A percentile compares a stretch with the other conserved stretches of the same genome.
Conservation (phyloP, 2,113 vertebrate genomes). For the Empidonax traillii region DNA sequence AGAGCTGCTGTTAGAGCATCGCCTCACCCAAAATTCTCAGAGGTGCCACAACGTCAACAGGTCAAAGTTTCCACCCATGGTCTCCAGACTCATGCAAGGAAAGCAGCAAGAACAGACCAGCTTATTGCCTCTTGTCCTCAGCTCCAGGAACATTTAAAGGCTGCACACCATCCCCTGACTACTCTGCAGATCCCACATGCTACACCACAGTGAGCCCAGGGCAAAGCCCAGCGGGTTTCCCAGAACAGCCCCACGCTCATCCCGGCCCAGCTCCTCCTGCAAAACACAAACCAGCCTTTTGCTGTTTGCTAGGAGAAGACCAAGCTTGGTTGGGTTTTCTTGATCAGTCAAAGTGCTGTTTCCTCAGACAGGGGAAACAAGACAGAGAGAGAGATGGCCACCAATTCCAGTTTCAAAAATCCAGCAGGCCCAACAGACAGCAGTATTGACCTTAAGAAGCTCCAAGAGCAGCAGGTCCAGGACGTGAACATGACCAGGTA, state of each 20-base stretch:
- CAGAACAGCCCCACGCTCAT: background rate
- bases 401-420: background rate
- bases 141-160: background rate
- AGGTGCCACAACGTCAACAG: background rate
- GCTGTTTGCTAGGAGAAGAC: background rate
- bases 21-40: background rate
- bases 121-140: background rate
- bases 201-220: background rate
- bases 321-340: background rate
- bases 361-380: background rate
- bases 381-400: background rate
- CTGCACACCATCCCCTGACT: background rate
- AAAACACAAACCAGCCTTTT: background rate
- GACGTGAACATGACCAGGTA: background rate
- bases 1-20: background rate
- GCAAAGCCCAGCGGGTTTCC: background rate
- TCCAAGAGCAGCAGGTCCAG: background rate
- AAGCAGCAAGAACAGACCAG: background rate
- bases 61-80: accelerated
- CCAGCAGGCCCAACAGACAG: background rate
- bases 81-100: background rate
- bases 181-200: accelerated
- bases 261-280: background rate
- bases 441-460: background rate
- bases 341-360: background rate